Percentiles rank a stretch among this genome's conserved stretches.
Conservation (phyloP, 2,797 vertebrate species). For the Psittacula derbiana region DNA sequence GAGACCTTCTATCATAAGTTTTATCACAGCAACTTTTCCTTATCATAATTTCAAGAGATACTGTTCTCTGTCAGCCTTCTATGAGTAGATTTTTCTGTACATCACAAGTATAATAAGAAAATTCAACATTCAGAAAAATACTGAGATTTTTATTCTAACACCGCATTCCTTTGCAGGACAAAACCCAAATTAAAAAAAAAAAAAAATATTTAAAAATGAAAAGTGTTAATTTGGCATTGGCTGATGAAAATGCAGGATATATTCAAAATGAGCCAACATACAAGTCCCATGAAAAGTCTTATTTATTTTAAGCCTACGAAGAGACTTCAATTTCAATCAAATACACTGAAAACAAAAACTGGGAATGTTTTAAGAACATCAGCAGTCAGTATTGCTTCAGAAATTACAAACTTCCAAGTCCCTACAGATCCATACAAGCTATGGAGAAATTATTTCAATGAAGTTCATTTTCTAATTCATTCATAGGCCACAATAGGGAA, state of each 20-base stretch:
- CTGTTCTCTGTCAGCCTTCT: not conserved
- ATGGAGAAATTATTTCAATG: not conserved
- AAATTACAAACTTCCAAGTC: not conserved
- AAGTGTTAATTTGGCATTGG: not conserved
- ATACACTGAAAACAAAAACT: not conserved
- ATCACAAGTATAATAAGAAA: not conserved
- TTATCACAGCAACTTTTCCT: not conserved
- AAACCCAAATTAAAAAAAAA: not conserved
- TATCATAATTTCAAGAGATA: not conserved
- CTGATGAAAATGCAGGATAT: not conserved
- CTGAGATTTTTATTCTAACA: not conserved
- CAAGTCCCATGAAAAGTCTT: not conserved
- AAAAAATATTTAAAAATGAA: not conserved
- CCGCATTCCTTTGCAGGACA: not conserved
- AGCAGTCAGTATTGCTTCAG: not conserved
- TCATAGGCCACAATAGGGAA: not conserved
- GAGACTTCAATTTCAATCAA: not conserved
- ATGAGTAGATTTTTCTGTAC: not conserved
- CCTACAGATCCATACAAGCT: rapidly evolving
- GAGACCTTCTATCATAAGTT: not conserved
- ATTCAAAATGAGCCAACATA: not conserved
- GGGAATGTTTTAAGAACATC: not conserved
- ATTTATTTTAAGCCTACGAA: not conserved
- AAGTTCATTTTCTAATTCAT: not conserved
- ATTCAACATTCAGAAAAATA: not conserved